phyloP scores from a whole-genome alignment of 2,888 invertebrate genomes.

The Epistrophe grossulariae region DNA sequence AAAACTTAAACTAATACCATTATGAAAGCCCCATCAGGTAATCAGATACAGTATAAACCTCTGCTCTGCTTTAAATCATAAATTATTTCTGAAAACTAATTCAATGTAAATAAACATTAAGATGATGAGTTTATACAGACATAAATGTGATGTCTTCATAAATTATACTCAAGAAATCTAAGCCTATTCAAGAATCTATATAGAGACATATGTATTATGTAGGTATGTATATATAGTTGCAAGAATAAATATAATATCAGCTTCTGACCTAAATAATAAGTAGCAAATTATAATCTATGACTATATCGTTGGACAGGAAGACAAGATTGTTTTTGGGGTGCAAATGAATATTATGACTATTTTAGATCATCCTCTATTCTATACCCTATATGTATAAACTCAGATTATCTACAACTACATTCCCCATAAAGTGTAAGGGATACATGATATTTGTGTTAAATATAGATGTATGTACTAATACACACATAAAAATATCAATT shows the following conservation, averaged over 20 bases:
- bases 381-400: background rate
- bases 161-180: slow-evolving; percentile 2
- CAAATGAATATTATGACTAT: background rate
- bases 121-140: background rate
- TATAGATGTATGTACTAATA: background rate
- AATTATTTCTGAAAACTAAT: background rate
- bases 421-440: background rate
- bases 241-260: background rate
- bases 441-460: background rate
- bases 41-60: background rate
- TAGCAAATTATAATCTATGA: background rate
- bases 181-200: background rate
- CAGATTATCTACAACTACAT: background rate
- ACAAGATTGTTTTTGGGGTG: background rate
- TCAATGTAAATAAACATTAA: background rate
- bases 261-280: slow-evolving; percentile 17
- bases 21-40: background rate
- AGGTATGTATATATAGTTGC: background rate
- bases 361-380: background rate
- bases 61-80: background rate
- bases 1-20: background rate
- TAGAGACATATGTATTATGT: no score
- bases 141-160: background rate
- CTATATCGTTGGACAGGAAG: background rate
- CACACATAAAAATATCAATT: background rate